A percentile compares a stretch with the other conserved stretches of the same genome.
Conservation (phyloP, 1,140 invertebrate genomes). For the Copidosoma floridanum region DNA sequence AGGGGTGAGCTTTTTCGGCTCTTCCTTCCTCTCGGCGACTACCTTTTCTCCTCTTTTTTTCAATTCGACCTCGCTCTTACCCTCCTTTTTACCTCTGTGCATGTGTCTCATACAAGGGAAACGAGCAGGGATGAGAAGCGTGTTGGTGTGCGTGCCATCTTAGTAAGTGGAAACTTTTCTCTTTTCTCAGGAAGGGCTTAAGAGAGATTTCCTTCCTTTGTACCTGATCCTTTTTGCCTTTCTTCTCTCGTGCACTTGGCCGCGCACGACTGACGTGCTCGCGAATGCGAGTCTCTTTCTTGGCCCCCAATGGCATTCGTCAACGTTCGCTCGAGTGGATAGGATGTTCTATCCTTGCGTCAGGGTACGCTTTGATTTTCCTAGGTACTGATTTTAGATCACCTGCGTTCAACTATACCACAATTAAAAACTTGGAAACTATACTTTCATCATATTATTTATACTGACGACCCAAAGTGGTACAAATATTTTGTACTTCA, state of each 20-base stretch:
- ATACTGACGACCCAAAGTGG: too few relatives aligned
- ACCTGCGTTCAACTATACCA: too few relatives aligned
- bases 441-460: too few relatives aligned
- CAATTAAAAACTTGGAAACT: too few relatives aligned
- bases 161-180: constrained; percentile 45
- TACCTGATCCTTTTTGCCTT: constrained; percentile 34
- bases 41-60: constrained; percentile 33
- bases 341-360: constrained; percentile 23
- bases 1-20: too few relatives aligned
- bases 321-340: not conserved
- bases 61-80: constrained; percentile 32
- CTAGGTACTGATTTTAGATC: too few relatives aligned
- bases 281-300: constrained; percentile 26
- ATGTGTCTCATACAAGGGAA: too few relatives aligned
- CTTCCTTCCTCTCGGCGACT: constrained; percentile 27
- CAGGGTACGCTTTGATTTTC: too few relatives aligned
- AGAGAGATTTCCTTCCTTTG: constrained; percentile 23
- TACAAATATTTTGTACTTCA: too few relatives aligned
- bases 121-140: too few relatives aligned
- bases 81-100: constrained; percentile 34
- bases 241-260: constrained; percentile 22
- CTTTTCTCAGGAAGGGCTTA: not conserved
- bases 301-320: constrained; percentile 18
- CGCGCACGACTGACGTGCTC: constrained; percentile 22
- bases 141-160: too few relatives aligned